Evolutionary conservation across 1,140 invertebrate species (phyloP).

Genomic region (Bilobella aurantiaca): DNA sequence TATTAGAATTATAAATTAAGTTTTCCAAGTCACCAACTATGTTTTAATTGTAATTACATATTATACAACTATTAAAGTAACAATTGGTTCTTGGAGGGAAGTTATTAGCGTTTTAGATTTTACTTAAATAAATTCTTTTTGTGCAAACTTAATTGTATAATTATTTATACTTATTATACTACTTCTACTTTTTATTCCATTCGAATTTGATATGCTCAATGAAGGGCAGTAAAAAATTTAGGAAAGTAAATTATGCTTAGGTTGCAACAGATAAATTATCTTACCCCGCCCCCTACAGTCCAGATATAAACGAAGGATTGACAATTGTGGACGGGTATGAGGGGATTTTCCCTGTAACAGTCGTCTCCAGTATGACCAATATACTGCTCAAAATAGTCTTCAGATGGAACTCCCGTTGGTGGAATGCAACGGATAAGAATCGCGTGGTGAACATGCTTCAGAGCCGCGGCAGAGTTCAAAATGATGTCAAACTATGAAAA

Average conservation of each 20-base stretch:
- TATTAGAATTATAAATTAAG: constrained; percentile 35
- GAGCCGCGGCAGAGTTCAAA: background rate
- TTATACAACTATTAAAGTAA: no score
- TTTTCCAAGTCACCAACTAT: background rate
- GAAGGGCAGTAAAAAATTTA: no score
- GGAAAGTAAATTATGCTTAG: no score
- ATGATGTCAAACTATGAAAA: background rate
- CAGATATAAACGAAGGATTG: background rate
- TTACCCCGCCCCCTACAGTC: constrained; percentile 11
- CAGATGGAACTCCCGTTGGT: background rate
- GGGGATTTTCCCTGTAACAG: background rate
- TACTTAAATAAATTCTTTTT: no score
- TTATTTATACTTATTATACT: no score
- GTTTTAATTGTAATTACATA: background rate
- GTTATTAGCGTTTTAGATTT: no score
- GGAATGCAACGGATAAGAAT: background rate
- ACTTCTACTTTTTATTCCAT: no score
- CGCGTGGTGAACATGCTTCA: constrained; percentile 2
- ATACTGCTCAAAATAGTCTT: background rate
- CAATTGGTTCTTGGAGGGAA: no score
- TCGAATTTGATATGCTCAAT: no score
- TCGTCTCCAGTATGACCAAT: background rate
- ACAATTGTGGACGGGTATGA: background rate
- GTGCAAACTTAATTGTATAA: no score
- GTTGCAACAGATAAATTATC: no score